Conservation (phyloP, 2,113 vertebrate species). For the Ophthalmolycus amberensis region DNA sequence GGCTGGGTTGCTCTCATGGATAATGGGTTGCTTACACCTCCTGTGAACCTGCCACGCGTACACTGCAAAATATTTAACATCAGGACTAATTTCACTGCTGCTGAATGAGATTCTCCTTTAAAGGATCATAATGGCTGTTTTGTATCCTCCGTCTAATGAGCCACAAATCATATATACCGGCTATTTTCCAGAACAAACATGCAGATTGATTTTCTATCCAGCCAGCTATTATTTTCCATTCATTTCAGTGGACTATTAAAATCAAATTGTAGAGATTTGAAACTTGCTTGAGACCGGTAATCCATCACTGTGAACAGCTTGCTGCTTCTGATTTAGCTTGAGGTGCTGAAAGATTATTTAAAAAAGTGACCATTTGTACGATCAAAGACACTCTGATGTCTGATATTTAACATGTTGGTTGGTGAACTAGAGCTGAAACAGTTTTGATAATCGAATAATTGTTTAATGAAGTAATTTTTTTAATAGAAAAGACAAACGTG, state of each 20-base stretch:
- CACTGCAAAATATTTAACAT: slow-evolving; percentile 41
- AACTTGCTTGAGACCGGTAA: slow-evolving; percentile 54
- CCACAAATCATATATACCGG: slow-evolving; percentile 35
- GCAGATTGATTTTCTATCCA: slow-evolving; percentile 64
- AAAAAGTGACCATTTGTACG: neutral
- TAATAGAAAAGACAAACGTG: slow-evolving; percentile 4
- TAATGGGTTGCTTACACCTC: slow-evolving; percentile 59
- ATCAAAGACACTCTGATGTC: slow-evolving; percentile 26
- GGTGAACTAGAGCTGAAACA: neutral
- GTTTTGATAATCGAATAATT: neutral
- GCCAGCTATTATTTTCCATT: slow-evolving; percentile 58
- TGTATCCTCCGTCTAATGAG: slow-evolving; percentile 57
- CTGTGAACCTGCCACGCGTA: slow-evolving; percentile 47
- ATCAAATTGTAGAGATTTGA: slow-evolving; percentile 46
- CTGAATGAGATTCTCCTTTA: slow-evolving; percentile 33
- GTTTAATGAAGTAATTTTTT: neutral
- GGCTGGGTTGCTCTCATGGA: slow-evolving; percentile 30
- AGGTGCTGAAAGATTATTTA: slow-evolving; percentile 5
- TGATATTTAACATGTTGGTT: slow-evolving; percentile 5
- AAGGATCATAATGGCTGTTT: slow-evolving; percentile 48
- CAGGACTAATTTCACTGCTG: slow-evolving; percentile 15
- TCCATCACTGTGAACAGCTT: slow-evolving; percentile 55
- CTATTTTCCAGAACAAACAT: slow-evolving; percentile 57
- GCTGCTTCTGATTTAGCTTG: slow-evolving; percentile 35
- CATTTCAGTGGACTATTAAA: slow-evolving; percentile 50